phyloP scores from a whole-genome alignment of 2,888 invertebrate species.

The Euplexia lucipara region DNA sequence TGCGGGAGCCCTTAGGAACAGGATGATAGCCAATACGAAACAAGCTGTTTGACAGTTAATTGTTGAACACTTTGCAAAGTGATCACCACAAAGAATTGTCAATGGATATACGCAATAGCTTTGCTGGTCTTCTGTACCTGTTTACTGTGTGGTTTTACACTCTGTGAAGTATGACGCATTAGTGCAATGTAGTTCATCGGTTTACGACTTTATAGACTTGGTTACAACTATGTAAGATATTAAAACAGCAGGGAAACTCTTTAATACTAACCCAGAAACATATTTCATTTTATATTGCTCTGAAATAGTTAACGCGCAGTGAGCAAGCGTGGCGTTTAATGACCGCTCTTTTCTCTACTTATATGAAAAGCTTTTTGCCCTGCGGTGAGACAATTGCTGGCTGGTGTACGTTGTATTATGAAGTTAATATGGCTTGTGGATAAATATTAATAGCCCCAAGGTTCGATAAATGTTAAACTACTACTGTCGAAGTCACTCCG shows the following conservation, averaged over 20 bases:
- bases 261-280: constrained; percentile 28
- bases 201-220: constrained; percentile 43
- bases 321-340: constrained; percentile 10
- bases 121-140: neutral
- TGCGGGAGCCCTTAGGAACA: too few relatives aligned
- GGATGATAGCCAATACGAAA: too few relatives aligned
- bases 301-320: neutral
- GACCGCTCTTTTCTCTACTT: neutral
- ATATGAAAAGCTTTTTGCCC: neutral
- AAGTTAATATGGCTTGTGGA: too few relatives aligned
- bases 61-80: too few relatives aligned
- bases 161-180: constrained; percentile 49
- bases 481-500: too few relatives aligned
- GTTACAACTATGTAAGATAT: constrained; percentile 49
- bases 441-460: too few relatives aligned
- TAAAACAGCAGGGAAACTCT: constrained; percentile 39
- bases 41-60: too few relatives aligned
- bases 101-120: too few relatives aligned
- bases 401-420: neutral
- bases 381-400: neutral
- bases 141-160: constrained; percentile 4
- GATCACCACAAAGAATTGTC: too few relatives aligned
- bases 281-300: constrained; percentile 47
- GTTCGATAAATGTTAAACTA: too few relatives aligned
- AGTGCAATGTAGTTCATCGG: constrained; percentile 39